Conservation (phyloP, 2,888 invertebrate genomes). For the Polietes domitor region DNA sequence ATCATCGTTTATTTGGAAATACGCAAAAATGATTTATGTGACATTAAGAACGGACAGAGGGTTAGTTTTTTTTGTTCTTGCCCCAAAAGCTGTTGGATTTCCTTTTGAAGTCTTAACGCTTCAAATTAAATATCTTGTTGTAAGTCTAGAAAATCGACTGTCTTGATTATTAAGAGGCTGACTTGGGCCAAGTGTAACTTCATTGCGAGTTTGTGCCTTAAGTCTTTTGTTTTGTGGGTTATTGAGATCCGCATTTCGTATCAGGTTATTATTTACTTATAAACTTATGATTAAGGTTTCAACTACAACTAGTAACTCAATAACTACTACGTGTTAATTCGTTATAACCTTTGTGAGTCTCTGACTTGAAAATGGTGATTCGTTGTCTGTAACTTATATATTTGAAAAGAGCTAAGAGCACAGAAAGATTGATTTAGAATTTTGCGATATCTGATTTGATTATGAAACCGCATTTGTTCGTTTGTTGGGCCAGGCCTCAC, state of each 20-base stretch:
- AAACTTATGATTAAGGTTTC: no score
- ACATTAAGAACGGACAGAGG: not conserved
- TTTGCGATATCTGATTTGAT: not conserved
- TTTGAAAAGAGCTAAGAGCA: no score
- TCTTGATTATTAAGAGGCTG: no score
- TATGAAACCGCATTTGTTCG: no score
- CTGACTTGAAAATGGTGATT: no score
- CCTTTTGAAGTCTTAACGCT: not conserved
- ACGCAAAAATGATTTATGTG: constrained; percentile 23
- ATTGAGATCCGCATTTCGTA: not conserved
- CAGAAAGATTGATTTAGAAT: not conserved
- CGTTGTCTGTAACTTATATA: no score
- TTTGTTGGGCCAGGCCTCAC: no score
- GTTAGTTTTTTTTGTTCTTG: not conserved
- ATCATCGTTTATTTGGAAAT: not conserved
- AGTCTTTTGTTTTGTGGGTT: constrained; percentile 2
- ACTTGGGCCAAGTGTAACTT: no score
- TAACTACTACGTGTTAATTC: no score
- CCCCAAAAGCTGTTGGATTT: not conserved
- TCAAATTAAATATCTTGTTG: not conserved
- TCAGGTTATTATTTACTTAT: not conserved
- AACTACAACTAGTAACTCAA: no score
- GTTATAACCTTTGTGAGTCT: no score
- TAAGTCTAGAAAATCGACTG: no score
- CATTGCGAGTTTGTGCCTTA: not conserved